Percentiles rank a stretch among this genome's conserved stretches.
These are phyloP conservation scores for Ophraella communa DNA, from an alignment of 2,888 invertebrate genomes.

Conservation along the genomic window DNA sequence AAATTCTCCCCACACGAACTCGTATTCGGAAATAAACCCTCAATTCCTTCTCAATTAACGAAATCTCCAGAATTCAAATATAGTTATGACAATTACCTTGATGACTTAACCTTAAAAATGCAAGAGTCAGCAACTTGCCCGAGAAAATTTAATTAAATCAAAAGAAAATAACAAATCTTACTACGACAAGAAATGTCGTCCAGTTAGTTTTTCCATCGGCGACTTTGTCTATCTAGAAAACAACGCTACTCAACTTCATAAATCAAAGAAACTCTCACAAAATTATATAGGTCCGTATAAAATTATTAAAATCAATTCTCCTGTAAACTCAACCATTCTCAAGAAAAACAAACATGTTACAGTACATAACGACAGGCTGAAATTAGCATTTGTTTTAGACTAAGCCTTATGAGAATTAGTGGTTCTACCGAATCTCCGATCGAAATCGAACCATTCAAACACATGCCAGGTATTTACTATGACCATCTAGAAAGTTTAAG, in stretches of 20 bases:
- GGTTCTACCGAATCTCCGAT: background rate
- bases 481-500: slow-evolving; percentile 19
- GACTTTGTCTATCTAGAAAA: slow-evolving; percentile 23
- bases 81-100: slow-evolving; percentile 42
- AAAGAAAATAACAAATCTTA: slow-evolving; percentile 42
- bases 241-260: background rate
- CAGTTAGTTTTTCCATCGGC: slow-evolving; percentile 20
- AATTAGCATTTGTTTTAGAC: slow-evolving; percentile 34
- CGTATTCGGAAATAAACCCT: slow-evolving; percentile 33
- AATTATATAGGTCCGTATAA: slow-evolving; percentile 22
- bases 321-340: background rate
- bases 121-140: slow-evolving; percentile 39
- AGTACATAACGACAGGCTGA: slow-evolving; percentile 33
- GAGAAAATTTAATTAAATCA: slow-evolving; percentile 23
- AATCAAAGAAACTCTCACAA: slow-evolving; percentile 31
- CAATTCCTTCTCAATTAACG: slow-evolving; percentile 7
- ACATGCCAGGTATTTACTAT: slow-evolving; percentile 17
- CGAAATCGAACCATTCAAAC: background rate
- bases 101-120: slow-evolving; percentile 37
- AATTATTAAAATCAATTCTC: slow-evolving; percentile 16
- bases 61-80: slow-evolving; percentile 42
- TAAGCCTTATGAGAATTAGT: background rate
- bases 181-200: slow-evolving; percentile 37
- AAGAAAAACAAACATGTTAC: slow-evolving; percentile 26
- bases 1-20: slow-evolving; percentile 40